These are phyloP conservation scores for Colletes collaris DNA, from an alignment of 2,888 invertebrate species.

Conservation along the genomic window DNA sequence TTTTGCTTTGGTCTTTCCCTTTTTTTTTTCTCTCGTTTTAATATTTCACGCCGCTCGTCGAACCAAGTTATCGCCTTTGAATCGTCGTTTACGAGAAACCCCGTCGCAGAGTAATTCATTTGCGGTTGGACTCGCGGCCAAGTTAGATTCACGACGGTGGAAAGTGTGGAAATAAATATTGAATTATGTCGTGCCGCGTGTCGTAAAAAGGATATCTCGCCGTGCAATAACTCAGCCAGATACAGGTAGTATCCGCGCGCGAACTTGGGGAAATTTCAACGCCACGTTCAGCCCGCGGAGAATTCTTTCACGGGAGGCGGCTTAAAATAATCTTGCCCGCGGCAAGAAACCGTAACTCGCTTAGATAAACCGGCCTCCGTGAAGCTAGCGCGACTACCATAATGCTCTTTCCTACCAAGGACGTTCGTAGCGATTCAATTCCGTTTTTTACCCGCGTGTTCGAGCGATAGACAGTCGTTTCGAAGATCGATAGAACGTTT, in stretches of 20 bases:
- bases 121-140: not conserved
- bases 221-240: not conserved
- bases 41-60: not conserved
- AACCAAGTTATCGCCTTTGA: not conserved
- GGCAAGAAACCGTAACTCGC: conserved; percentile 33
- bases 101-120: not conserved
- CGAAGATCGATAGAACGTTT: too few species aligned
- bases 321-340: conserved; percentile 39
- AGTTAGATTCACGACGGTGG: not conserved
- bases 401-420: conserved; percentile 9
- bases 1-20: too few species aligned
- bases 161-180: conserved; percentile 5
- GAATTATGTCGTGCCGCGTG: conserved; percentile 10
- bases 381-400: not conserved
- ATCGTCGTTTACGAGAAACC: conserved; percentile 14
- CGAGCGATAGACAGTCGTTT: too few species aligned
- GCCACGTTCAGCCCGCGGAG: not conserved
- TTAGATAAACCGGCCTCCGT: conserved; percentile 15
- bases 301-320: conserved; percentile 31
- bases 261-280: conserved; percentile 17
- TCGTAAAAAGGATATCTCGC: conserved; percentile 2
- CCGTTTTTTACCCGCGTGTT: too few species aligned
- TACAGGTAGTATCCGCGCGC: too few species aligned
- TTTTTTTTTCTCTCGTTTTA: not conserved
- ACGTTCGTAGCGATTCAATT: not conserved